Percentiles rank a stretch among this genome's conserved stretches.
These are phyloP conservation scores for Rhagophthalmus giganteus DNA, from an alignment of 2,888 invertebrate genomes.

Conservation along the genomic window DNA sequence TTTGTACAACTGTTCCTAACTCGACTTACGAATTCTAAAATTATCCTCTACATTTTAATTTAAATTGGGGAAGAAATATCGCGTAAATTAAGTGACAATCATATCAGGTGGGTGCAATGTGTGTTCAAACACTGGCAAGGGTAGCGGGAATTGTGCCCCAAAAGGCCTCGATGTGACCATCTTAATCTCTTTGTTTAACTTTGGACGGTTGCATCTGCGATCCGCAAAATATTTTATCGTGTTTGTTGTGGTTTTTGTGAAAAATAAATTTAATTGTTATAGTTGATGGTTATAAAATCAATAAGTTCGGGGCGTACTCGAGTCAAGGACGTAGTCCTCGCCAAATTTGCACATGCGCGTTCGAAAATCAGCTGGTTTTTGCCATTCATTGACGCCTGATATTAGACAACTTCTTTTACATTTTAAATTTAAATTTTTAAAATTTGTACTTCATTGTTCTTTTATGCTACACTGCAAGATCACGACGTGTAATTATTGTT, in stretches of 20 bases:
- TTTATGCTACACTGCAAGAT: too few relatives aligned
- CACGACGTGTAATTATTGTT: too few relatives aligned
- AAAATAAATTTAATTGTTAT: constrained; percentile 26
- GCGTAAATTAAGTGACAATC: too few relatives aligned
- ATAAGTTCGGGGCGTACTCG: constrained; percentile 51
- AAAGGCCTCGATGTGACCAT: too few relatives aligned
- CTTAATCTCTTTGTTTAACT: too few relatives aligned
- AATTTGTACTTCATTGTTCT: not conserved
- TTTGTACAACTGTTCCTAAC: constrained; percentile 8
- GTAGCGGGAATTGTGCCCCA: too few relatives aligned
- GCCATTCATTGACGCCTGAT: constrained; percentile 23
- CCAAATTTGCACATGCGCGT: constrained; percentile 41
- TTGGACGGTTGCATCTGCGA: too few relatives aligned
- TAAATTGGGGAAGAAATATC: too few relatives aligned
- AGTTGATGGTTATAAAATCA: constrained; percentile 46
- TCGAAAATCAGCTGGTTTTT: constrained; percentile 45
- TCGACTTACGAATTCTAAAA: constrained; percentile 9
- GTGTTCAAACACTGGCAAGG: too few relatives aligned
- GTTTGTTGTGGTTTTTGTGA: not conserved
- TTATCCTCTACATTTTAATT: constrained; percentile 2
- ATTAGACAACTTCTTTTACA: constrained; percentile 13
- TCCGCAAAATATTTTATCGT: too few relatives aligned
- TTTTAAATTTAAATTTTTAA: constrained; percentile 1
- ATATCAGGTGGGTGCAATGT: too few relatives aligned
- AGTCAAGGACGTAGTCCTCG: constrained; percentile 37